Evolutionary conservation across 2,888 invertebrate species (phyloP).

Genomic region (Girardia tigrina): DNA sequence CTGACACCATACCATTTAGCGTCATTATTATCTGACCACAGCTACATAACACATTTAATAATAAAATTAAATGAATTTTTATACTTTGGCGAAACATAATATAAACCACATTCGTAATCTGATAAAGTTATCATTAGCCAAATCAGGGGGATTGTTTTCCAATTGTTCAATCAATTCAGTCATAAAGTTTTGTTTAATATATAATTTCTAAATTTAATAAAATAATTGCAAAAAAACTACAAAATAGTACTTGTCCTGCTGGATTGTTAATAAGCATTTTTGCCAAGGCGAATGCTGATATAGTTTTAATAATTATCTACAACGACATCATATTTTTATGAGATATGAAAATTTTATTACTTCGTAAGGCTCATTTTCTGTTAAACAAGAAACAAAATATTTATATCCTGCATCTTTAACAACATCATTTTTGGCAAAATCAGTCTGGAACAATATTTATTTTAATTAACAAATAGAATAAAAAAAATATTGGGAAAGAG

Average conservation of each 20-base stretch:
- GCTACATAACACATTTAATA: slow-evolving; percentile 40
- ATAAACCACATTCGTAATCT: slow-evolving; percentile 63
- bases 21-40: slow-evolving; percentile 49
- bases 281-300: slow-evolving; percentile 84
- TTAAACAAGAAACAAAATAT: slow-evolving; percentile 78
- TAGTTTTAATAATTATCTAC: slow-evolving; percentile 55
- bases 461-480: neutral
- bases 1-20: slow-evolving; percentile 76
- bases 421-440: slow-evolving; percentile 56
- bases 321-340: neutral
- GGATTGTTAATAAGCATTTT: slow-evolving; percentile 77
- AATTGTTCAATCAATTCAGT: slow-evolving; percentile 74
- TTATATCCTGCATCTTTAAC: slow-evolving; percentile 83
- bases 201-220: slow-evolving; percentile 57
- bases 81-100: slow-evolving; percentile 65
- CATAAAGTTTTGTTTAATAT: slow-evolving; percentile 72
- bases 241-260: slow-evolving; percentile 59
- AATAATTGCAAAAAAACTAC: neutral
- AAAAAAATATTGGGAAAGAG: too few species aligned
- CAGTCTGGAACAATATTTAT: slow-evolving; percentile 16
- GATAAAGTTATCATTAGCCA: slow-evolving; percentile 56
- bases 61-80: too few species aligned
- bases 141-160: slow-evolving; percentile 29
- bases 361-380: slow-evolving; percentile 58
- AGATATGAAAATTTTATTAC: slow-evolving; percentile 12